These are phyloP conservation scores for Linepithema humile DNA, from an alignment of 1,140 invertebrate species.

Conservation along the genomic window DNA sequence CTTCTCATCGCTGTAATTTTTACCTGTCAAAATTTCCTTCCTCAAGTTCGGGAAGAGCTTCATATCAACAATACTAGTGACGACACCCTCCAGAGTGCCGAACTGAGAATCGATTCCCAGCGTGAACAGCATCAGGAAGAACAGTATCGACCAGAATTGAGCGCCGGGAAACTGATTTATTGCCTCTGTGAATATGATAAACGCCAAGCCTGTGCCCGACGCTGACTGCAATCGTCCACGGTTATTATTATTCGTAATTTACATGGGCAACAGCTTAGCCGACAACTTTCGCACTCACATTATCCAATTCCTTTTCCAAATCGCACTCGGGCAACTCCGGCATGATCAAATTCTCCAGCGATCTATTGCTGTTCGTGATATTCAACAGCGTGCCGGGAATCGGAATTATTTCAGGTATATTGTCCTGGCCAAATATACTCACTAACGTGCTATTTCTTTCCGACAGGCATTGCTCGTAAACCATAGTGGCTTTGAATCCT, in stretches of 20 bases:
- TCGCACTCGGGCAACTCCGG: conserved; percentile 90
- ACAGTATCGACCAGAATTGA: conserved; percentile 96
- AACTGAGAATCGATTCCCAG: conserved; percentile 98
- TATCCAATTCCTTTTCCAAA: conserved; percentile 94
- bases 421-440: conserved; percentile 84
- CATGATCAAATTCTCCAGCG: conserved; percentile 86
- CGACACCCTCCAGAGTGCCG: conserved; percentile 97
- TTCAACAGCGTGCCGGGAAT: conserved; percentile 84
- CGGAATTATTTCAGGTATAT: conserved; percentile 84
- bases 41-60: conserved; percentile 96
- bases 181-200: conserved; percentile 98
- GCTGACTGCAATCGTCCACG: conserved; percentile 89
- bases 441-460: conserved; percentile 87
- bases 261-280: not conserved
- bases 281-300: conserved; percentile 87
- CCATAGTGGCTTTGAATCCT: conserved; percentile 95
- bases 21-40: conserved; percentile 96
- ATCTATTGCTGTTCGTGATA: conserved; percentile 86
- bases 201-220: conserved; percentile 96
- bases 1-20: not conserved
- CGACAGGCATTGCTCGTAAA: conserved; percentile 90
- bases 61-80: conserved; percentile 98
- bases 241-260: conserved; percentile 18
- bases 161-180: conserved; percentile 98
- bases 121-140: conserved; percentile 98